Conservation (phyloP, 2,888 invertebrate genomes). For the Mimas tiliae region DNA sequence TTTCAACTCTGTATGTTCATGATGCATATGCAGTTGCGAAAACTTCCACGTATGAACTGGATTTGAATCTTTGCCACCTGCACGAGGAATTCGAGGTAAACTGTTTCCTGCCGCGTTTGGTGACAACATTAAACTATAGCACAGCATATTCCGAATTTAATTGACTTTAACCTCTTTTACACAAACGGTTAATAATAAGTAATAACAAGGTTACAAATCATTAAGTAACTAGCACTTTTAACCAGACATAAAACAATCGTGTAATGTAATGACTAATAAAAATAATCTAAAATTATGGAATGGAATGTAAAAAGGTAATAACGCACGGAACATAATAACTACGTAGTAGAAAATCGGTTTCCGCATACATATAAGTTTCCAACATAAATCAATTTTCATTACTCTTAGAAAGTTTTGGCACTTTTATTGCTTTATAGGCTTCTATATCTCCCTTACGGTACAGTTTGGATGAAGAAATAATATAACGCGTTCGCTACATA, state of each 20-base stretch:
- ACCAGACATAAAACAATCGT: background rate
- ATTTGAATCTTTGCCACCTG: constrained; percentile 22
- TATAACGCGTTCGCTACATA: too few species aligned
- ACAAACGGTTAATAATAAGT: background rate
- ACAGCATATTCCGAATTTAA: background rate
- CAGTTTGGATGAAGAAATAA: background rate
- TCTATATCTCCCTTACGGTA: background rate
- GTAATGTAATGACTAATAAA: constrained; percentile 13
- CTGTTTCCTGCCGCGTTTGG: background rate
- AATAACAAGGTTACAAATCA: background rate
- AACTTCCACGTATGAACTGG: constrained; percentile 7
- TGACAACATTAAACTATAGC: background rate
- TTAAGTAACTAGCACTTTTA: background rate
- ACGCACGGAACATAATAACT: constrained; percentile 6
- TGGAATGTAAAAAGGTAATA: constrained; percentile 19
- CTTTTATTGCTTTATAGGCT: constrained; percentile 25
- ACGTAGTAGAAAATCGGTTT: constrained; percentile 11
- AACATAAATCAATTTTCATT: constrained; percentile 26
- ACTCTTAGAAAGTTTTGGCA: constrained; percentile 22
- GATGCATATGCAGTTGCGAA: constrained; percentile 6
- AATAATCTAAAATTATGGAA: constrained; percentile 12
- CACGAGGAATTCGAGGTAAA: constrained; percentile 8
- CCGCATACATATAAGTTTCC: constrained; percentile 17
- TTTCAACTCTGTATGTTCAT: background rate
- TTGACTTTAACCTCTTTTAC: background rate